Evolutionary conservation across 2,113 vertebrate species (phyloP).

Genomic region (Urocynchramus pylzowi): DNA sequence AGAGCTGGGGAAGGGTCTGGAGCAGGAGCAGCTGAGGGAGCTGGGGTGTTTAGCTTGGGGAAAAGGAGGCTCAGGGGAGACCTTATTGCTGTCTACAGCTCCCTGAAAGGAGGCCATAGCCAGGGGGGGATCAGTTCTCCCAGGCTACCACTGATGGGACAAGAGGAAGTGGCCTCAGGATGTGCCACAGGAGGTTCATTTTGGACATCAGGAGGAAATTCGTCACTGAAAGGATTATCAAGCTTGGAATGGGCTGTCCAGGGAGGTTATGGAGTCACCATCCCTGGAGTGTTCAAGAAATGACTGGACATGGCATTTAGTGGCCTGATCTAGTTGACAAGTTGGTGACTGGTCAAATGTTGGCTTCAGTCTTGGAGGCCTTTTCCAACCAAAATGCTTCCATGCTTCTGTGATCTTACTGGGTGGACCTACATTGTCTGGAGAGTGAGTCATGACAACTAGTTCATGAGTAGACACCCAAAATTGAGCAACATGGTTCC

Average conservation of each 20-base stretch:
- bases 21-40: neutral
- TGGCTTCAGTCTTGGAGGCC: neutral
- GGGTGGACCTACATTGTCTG: neutral
- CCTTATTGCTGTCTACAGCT: neutral
- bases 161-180: neutral
- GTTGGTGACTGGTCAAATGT: neutral
- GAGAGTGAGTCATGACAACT: neutral
- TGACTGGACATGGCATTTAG: neutral
- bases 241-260: neutral
- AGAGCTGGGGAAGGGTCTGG: neutral
- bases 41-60: accelerated
- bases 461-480: neutral
- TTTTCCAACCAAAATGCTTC: neutral
- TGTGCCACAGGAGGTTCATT: neutral
- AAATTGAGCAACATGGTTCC: neutral
- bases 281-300: neutral
- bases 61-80: neutral
- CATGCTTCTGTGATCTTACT: neutral
- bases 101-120: neutral
- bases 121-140: neutral
- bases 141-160: neutral
- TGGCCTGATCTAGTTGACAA: neutral
- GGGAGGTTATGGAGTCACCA: neutral
- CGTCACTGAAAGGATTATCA: neutral
- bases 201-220: neutral